Evolutionary conservation across 2,113 vertebrate genomes (phyloP).

Genomic region (Calyptommatus sinebrachiatus): DNA sequence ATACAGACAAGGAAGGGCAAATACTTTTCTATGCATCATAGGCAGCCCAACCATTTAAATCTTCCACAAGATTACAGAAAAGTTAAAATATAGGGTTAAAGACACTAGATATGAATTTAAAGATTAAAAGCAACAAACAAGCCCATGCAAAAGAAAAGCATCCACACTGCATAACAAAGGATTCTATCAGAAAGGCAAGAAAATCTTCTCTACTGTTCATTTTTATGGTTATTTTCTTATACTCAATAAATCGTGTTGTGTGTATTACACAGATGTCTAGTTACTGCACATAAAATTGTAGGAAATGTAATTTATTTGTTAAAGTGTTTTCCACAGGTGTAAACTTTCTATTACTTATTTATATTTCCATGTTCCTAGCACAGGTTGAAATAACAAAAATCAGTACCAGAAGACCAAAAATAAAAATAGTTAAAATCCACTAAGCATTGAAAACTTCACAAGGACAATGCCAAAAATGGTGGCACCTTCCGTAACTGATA

Average conservation of each 20-base stretch:
- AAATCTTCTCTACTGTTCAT: background rate
- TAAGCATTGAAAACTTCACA: too few relatives aligned
- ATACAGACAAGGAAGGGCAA: conserved; percentile 26
- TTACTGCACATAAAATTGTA: background rate
- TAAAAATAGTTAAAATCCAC: too few relatives aligned
- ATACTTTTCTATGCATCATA: conserved; percentile 30
- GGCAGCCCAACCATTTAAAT: background rate
- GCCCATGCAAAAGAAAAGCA: too few relatives aligned
- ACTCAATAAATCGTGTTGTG: too few relatives aligned
- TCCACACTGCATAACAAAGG: background rate
- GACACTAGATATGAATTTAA: background rate
- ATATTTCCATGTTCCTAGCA: too few relatives aligned
- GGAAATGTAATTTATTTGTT: background rate
- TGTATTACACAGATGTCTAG: background rate
- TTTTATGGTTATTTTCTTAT: background rate
- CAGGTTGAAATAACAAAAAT: too few relatives aligned
- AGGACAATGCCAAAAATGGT: too few relatives aligned
- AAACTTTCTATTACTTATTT: background rate
- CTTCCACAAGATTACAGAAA: background rate
- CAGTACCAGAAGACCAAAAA: too few relatives aligned
- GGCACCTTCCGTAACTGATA: too few relatives aligned
- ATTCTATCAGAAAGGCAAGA: too few relatives aligned
- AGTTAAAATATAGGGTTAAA: background rate
- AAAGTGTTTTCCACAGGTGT: background rate
- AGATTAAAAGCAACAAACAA: background rate